Evolutionary conservation across 1,140 invertebrate species (phyloP).

Genomic region (Pollicipes pollicipes): DNA sequence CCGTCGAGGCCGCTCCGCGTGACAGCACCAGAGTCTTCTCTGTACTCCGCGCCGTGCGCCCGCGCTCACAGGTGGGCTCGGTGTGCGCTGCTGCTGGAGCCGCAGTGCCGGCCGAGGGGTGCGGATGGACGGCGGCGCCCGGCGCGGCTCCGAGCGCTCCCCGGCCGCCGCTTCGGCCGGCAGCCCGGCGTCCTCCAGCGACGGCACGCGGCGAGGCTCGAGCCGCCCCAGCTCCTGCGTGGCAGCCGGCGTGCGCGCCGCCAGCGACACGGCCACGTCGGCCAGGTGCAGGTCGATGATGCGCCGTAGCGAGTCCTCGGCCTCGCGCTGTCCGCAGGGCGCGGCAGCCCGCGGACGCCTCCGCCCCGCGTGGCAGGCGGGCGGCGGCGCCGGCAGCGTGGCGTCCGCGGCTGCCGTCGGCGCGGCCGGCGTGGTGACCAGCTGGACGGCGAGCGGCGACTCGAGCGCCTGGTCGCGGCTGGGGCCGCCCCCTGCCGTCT

Average conservation of each 20-base stretch:
- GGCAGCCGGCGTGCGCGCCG: no score
- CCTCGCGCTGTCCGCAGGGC: not conserved
- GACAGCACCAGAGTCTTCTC: no score
- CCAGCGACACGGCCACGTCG: not conserved
- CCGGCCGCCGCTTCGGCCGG: no score
- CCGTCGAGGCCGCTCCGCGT: no score
- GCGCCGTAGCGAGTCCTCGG: not conserved
- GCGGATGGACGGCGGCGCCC: not conserved
- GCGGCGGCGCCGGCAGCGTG: not conserved
- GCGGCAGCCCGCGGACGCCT: not conserved
- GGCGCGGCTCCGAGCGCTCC: no score
- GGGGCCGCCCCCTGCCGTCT: no score
- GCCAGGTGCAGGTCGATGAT: constrained; percentile 1
- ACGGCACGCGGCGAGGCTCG: not conserved
- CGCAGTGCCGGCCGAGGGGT: not conserved
- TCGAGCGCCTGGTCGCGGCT: no score
- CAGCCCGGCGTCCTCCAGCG: not conserved
- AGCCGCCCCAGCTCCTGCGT: not conserved
- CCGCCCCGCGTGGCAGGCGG: not conserved
- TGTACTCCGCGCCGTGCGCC: no score
- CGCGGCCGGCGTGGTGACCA: not conserved
- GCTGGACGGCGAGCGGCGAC: not conserved
- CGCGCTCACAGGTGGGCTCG: no score
- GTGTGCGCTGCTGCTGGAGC: no score
- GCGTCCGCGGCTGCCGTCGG: not conserved